Evolutionary conservation across 2,113 vertebrate genomes (phyloP).

Genomic region (Amphiprion percula): DNA sequence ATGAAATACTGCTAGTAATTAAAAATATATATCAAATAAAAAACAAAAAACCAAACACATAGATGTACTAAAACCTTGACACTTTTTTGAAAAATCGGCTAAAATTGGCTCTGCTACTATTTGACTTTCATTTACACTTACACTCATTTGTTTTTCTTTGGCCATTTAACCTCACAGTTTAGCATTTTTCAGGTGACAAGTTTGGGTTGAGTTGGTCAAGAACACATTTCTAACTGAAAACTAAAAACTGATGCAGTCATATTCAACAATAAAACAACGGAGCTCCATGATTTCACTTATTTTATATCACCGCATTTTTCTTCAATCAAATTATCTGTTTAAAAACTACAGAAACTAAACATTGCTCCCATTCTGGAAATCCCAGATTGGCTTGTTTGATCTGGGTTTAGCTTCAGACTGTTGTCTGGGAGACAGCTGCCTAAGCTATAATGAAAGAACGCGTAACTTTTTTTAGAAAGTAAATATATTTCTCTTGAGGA

Average conservation of each 20-base stretch:
- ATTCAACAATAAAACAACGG: background rate
- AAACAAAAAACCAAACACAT: too few relatives aligned
- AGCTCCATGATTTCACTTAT: background rate
- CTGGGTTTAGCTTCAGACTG: constrained; percentile 45
- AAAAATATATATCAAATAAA: too few relatives aligned
- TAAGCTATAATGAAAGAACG: constrained; percentile 5
- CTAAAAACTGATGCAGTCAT: background rate
- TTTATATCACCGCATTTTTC: background rate
- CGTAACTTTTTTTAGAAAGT: constrained; percentile 24
- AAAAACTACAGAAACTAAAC: constrained; percentile 20
- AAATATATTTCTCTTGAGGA: constrained; percentile 24
- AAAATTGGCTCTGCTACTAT: too few relatives aligned
- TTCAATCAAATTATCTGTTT: background rate
- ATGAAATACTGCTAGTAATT: too few relatives aligned
- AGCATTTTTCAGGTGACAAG: too few relatives aligned
- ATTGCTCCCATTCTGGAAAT: constrained; percentile 17
- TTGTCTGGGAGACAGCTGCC: constrained; percentile 38
- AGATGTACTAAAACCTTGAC: too few relatives aligned
- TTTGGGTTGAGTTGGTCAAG: background rate
- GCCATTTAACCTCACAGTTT: too few relatives aligned
- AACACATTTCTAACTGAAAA: background rate
- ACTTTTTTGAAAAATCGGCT: too few relatives aligned
- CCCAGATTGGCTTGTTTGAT: constrained; percentile 49
- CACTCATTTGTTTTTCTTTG: background rate
- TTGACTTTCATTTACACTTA: too few relatives aligned